Evolutionary conservation across 2,113 vertebrate species (phyloP), one percentile per base, ranked within the genome.

Genomic region (Myiozetetes cayanensis): DNA sequence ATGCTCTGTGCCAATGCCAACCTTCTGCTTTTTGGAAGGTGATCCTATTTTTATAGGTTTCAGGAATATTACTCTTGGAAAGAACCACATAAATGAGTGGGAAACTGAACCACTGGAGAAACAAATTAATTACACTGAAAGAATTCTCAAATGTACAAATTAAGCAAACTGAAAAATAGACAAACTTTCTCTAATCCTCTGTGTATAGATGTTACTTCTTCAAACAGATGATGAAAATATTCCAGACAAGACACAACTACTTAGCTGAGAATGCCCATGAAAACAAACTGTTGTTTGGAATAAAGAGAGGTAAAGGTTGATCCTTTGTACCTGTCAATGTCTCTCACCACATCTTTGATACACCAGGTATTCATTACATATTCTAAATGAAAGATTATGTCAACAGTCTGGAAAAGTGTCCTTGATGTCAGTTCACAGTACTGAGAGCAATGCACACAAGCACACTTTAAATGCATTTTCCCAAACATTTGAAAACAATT

Each of bases 321-420:
- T 39, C 58, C 31, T 67, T 85, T 89, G 56, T 44, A 59, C 19
- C 8, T 67, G 30, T 39, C 67, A 88, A 30, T 37, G 55, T 74
- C 79, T 96, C 30, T 95, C 82, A 96, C 13, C 82, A 84, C 79
- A 74, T 71, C 75, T 90, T 86, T 83, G 67, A 59, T 83, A 74
- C 35, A 91, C 11, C 47, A 67, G 59, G 37, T 96, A 96, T 86
- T 72, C 31, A 47, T 88, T 92, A 96, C 56, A 77, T 28, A 62
- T 66, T 61, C 31, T 75, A 78, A 95, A 93, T 44, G 31, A 86
- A 86, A 84, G 72, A 18, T 31, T 78, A 33, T 24, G 15, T 74
- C 73, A 94, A 63, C 24, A 61, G 75, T 39, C 31, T 53, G n/a
- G n/a, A 47, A 65, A 90, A 71, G 14, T 21, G 24, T 50, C 18